Evolutionary conservation across 2,888 invertebrate genomes (phyloP).

Genomic region (Drosophila tripunctata): DNA sequence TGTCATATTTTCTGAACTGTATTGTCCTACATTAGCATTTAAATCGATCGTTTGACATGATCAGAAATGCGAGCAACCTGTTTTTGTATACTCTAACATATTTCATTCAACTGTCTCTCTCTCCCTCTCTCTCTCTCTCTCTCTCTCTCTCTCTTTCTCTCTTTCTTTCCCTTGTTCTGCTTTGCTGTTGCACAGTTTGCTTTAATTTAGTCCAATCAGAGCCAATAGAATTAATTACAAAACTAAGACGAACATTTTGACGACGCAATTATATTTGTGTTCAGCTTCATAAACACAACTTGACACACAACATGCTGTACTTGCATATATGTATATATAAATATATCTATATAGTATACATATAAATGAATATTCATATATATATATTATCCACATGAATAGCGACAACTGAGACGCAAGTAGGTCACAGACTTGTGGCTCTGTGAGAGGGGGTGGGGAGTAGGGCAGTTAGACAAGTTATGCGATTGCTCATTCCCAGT

Average conservation of each 20-base stretch:
- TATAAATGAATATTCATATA: not conserved
- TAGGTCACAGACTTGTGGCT: conserved; percentile 59
- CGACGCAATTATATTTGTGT: conserved; percentile 63
- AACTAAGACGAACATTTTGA: conserved; percentile 46
- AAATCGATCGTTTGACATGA: conserved; percentile 36
- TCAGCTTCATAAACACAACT: conserved; percentile 58
- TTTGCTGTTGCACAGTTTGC: conserved; percentile 22
- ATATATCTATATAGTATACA: conserved; percentile 12
- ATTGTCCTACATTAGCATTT: conserved; percentile 40
- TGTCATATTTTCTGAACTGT: conserved; percentile 4
- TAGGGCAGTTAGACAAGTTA: conserved; percentile 25
- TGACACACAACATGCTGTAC: conserved; percentile 24
- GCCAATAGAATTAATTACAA: conserved; percentile 73
- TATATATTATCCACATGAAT: conserved; percentile 30
- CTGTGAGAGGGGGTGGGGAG: not conserved
- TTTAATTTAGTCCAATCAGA: conserved; percentile 75
- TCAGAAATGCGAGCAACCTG: conserved; percentile 2
- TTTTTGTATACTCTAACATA: not conserved
- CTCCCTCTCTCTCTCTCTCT: not conserved
- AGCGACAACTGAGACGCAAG: conserved; percentile 34
- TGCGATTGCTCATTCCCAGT: conserved; percentile 32
- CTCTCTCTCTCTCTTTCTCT: not conserved
- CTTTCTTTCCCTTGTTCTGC: not conserved
- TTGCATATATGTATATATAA: not conserved
- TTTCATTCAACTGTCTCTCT: not conserved